Evolutionary conservation across 2,113 vertebrate species (phyloP).

Genomic region (Grallaria varia): DNA sequence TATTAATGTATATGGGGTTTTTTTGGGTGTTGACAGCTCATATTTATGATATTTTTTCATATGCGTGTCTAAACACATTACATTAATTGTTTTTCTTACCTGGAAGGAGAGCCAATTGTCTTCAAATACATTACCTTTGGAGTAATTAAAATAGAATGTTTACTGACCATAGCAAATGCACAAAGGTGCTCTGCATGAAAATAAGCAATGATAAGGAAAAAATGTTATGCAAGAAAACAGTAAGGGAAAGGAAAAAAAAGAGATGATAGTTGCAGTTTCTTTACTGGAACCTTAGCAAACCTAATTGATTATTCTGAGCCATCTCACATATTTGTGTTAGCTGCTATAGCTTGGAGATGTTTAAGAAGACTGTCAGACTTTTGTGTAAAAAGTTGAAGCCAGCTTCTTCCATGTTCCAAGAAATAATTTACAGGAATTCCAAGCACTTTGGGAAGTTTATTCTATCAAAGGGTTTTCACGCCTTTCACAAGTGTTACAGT

Average conservation of each 20-base stretch:
- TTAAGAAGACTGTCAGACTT: slow-evolving; percentile 8
- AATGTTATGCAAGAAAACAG: slow-evolving; percentile 27
- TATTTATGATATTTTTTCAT: not conserved
- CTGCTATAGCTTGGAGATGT: slow-evolving; percentile 40
- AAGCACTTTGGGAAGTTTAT: not conserved
- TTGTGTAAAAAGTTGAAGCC: not conserved
- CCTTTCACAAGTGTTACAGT: not conserved
- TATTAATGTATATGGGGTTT: not conserved
- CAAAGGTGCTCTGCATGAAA: slow-evolving; percentile 25
- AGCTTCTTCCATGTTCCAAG: not conserved
- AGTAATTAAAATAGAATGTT: slow-evolving; percentile 59
- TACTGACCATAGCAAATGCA: slow-evolving; percentile 50
- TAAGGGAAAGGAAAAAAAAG: not conserved
- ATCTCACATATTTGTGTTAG: slow-evolving; percentile 26
- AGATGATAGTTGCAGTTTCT: slow-evolving; percentile 22
- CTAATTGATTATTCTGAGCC: slow-evolving; percentile 60
- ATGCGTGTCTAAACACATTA: slow-evolving; percentile 4
- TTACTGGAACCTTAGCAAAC: slow-evolving; percentile 48
- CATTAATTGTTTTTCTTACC: slow-evolving; percentile 61
- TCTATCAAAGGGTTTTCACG: not conserved
- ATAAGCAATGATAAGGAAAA: slow-evolving; percentile 51
- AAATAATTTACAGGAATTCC: not conserved
- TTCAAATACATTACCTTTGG: slow-evolving; percentile 52
- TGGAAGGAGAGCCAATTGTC: slow-evolving; percentile 22
- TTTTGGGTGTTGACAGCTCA: not conserved